Conservation (phyloP, 2,797 vertebrate genomes). For the Fistularia commersonii region DNA sequence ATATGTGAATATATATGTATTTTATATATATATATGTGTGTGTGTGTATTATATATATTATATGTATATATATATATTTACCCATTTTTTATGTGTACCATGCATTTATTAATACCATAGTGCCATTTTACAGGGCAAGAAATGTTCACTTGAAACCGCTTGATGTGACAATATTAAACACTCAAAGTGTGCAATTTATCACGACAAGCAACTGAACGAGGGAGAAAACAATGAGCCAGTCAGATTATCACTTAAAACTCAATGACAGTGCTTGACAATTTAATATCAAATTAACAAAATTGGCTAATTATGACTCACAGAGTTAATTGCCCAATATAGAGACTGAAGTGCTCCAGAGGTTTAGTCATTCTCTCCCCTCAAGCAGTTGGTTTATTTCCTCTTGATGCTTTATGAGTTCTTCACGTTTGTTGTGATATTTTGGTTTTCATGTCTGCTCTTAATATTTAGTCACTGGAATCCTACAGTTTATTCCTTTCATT, state of each 20-base stretch:
- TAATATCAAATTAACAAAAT: conserved; percentile 85
- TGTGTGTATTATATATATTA: too few species aligned
- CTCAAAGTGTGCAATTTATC: conserved; percentile 75
- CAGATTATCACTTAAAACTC: conserved; percentile 82
- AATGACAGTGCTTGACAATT: conserved; percentile 78
- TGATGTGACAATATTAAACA: conserved; percentile 69
- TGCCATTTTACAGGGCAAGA: conserved; percentile 41
- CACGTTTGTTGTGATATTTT: conserved; percentile 54
- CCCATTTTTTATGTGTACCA: too few species aligned
- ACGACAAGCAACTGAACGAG: conserved; percentile 70
- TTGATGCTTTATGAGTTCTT: conserved; percentile 60
- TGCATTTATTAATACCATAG: conserved; percentile 4
- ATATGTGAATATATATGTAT: too few species aligned
- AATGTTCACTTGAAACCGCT: conserved; percentile 54
- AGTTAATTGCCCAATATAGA: conserved; percentile 82
- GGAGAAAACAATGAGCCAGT: conserved; percentile 74
- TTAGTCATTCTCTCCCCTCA: conserved; percentile 73
- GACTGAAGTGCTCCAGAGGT: conserved; percentile 78
- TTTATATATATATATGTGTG: too few species aligned
- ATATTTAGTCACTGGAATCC: too few species aligned
- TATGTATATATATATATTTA: too few species aligned
- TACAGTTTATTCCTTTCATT: too few species aligned
- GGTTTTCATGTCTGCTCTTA: conserved; percentile 28
- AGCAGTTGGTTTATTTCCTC: conserved; percentile 70
- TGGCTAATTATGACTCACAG: conserved; percentile 81